These are phyloP conservation scores for Sceliomorpha sp. DNA, from an alignment of 2,888 invertebrate genomes.

Conservation along the genomic window DNA sequence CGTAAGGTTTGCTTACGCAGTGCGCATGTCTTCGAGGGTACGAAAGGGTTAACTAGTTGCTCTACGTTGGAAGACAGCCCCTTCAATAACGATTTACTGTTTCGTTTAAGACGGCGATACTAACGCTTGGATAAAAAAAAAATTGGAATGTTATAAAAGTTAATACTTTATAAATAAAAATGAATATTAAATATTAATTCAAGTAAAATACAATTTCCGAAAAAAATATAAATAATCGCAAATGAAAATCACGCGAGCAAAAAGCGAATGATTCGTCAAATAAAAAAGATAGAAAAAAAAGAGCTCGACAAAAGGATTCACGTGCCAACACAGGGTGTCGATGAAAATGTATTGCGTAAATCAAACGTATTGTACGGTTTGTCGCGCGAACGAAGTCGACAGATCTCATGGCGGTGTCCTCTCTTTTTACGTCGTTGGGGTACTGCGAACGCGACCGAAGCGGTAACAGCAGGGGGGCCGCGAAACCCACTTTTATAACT, in stretches of 20 bases:
- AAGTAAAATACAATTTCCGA: too few relatives aligned
- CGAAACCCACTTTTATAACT: slow-evolving; percentile 74
- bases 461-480: slow-evolving; percentile 59
- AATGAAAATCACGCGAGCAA: slow-evolving; percentile 23
- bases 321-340: slow-evolving; percentile 46
- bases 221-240: too few relatives aligned
- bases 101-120: too few relatives aligned
- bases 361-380: slow-evolving; percentile 62
- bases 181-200: too few relatives aligned
- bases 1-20: slow-evolving; percentile 54
- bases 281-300: slow-evolving; percentile 29
- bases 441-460: slow-evolving; percentile 35
- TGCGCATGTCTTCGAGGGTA: slow-evolving; percentile 66
- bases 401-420: slow-evolving; percentile 45
- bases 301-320: slow-evolving; percentile 56
- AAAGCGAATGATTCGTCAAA: slow-evolving; percentile 42
- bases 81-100: neutral
- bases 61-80: neutral
- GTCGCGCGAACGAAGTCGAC: slow-evolving; percentile 52
- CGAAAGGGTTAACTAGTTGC: slow-evolving; percentile 46
- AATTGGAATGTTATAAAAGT: too few relatives aligned
- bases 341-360: slow-evolving; percentile 51
- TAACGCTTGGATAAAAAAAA: too few relatives aligned
- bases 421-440: slow-evolving; percentile 54
- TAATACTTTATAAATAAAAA: too few relatives aligned